Evolutionary conservation across 2,113 vertebrate species (phyloP).

Genomic region (Chaetops frenatus): DNA sequence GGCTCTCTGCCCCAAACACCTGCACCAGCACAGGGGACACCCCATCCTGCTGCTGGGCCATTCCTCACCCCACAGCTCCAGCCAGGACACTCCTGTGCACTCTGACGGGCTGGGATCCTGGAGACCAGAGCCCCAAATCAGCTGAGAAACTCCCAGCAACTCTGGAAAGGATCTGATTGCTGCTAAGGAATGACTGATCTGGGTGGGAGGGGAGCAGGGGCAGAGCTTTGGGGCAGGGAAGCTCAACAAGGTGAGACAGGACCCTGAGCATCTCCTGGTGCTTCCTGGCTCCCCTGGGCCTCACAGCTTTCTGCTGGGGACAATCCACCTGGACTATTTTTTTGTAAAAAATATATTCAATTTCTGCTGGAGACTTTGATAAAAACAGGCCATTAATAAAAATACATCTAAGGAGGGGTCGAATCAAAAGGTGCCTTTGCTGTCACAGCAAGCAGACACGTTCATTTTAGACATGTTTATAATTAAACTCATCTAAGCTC

Average conservation of each 20-base stretch:
- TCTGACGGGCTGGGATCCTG: rapidly evolving
- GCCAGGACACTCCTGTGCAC: rapidly evolving
- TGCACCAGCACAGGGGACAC: neutral
- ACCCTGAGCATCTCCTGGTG: neutral
- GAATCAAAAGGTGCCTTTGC: neutral
- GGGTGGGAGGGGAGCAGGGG: neutral
- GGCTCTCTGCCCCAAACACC: neutral
- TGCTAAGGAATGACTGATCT: rapidly evolving
- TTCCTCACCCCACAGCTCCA: rapidly evolving
- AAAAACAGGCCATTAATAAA: neutral
- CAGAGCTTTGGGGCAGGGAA: neutral
- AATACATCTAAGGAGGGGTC: neutral
- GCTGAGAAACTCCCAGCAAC: neutral
- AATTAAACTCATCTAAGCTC: neutral
- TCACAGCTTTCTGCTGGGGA: neutral
- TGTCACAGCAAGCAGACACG: neutral
- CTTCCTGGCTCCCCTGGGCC: neutral
- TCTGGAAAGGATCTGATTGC: rapidly evolving
- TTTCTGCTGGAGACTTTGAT: neutral
- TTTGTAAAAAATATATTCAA: neutral
- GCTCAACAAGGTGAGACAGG: neutral
- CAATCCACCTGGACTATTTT: neutral
- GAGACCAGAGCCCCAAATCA: neutral
- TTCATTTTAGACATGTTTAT: neutral
- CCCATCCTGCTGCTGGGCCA: neutral